Evolutionary conservation across 2,113 vertebrate genomes (phyloP).

Genomic region (Odontophorus gujanensis): DNA sequence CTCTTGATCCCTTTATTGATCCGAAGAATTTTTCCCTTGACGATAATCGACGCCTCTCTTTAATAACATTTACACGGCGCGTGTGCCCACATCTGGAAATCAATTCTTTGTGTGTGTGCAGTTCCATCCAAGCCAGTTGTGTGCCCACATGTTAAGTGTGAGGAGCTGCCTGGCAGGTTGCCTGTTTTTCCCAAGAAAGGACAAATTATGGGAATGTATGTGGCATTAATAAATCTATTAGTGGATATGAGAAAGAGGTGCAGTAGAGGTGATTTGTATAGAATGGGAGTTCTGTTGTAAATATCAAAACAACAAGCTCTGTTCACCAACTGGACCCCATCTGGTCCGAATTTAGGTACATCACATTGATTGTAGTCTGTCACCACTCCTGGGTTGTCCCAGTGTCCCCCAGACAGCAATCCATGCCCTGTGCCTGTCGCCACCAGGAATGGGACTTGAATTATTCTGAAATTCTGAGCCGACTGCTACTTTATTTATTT

Average conservation of each 20-base stretch:
- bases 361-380: background rate
- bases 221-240: background rate
- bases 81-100: background rate
- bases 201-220: background rate
- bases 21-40: background rate
- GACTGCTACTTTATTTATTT: background rate
- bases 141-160: background rate
- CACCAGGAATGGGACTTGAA: background rate
- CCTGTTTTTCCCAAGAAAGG: background rate
- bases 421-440: background rate
- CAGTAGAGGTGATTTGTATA: background rate
- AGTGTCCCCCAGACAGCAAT: background rate
- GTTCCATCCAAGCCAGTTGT: background rate
- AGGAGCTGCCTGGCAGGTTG: background rate
- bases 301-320: background rate
- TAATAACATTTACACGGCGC: background rate
- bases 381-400: background rate
- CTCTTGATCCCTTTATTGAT: background rate
- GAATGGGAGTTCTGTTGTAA: background rate
- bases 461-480: background rate
- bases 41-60: background rate
- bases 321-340: background rate
- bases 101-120: background rate
- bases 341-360: rapidly evolving
- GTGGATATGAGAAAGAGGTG: background rate